A percentile compares a stretch with the other conserved stretches of the same genome.
Evolutionary conservation across 35 echinoderm and acorn worm species (phyloP).

Genomic region (Heliocidaris erythrogramma): DNA sequence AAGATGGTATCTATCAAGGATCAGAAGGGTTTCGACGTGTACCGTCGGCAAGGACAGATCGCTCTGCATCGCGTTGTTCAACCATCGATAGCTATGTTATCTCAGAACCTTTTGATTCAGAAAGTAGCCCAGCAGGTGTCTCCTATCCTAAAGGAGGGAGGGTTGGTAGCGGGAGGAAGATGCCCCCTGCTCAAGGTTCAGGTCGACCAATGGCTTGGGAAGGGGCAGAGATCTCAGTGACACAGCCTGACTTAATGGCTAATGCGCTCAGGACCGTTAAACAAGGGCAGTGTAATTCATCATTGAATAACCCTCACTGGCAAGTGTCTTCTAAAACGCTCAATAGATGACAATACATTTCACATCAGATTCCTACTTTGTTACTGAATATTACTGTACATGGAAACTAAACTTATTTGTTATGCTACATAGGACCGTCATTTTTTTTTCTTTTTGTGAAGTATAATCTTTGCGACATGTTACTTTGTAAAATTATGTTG

Average conservation of each 20-base stretch:
- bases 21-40: not conserved
- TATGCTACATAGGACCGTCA: too few relatives aligned
- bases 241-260: constrained; percentile 51
- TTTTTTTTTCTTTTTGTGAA: too few relatives aligned
- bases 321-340: constrained; percentile 59
- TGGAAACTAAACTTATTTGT: too few relatives aligned
- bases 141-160: constrained; percentile 14
- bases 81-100: constrained; percentile 94
- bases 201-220: constrained; percentile 58
- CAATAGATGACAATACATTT: constrained; percentile 4
- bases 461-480: too few relatives aligned
- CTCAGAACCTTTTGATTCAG: constrained; percentile 40
- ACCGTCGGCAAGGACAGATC: not conserved
- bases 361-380: too few relatives aligned
- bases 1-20: not conserved
- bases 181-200: constrained; percentile 16
- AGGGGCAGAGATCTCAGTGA: constrained; percentile 57
- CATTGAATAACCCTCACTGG: constrained; percentile 31
- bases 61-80: constrained; percentile 71
- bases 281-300: not conserved
- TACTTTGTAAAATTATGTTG: too few relatives aligned
- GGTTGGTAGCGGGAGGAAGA: not conserved
- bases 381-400: too few relatives aligned
- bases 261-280: constrained; percentile 57
- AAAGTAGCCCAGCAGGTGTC: not conserved